phyloP scores from a whole-genome alignment of 2,888 invertebrate species.

The Melanostoma scalare region DNA sequence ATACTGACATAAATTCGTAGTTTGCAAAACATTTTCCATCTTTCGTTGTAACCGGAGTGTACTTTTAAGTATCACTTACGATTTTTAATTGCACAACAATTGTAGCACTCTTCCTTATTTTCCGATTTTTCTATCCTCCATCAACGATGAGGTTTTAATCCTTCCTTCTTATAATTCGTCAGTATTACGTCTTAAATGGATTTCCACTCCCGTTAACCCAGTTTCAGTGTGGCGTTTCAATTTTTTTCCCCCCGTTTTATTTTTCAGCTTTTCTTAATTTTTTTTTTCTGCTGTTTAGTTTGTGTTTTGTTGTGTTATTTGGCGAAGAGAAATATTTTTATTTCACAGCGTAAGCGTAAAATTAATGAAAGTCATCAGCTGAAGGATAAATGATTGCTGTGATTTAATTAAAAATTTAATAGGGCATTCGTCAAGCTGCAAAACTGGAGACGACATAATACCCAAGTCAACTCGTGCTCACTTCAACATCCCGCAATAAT shows the following conservation, averaged over 20 bases:
- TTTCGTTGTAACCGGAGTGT: constrained; percentile 8
- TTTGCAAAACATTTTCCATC: constrained; percentile 19
- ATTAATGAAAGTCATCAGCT: constrained; percentile 72
- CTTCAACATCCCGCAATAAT: background rate
- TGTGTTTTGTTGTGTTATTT: background rate
- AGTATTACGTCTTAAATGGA: constrained; percentile 50
- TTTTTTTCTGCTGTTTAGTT: background rate
- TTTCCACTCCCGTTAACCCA: constrained; percentile 61
- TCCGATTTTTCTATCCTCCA: background rate
- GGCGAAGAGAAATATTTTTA: constrained; percentile 22
- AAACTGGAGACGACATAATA: background rate
- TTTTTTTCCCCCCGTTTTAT: background rate
- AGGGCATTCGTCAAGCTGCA: constrained; percentile 64
- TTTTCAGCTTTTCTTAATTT: background rate
- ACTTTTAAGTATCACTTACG: constrained; percentile 39
- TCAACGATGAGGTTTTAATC: constrained; percentile 46
- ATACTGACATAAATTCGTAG: constrained; percentile 30
- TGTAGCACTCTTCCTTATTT: constrained; percentile 12
- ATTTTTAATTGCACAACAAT: constrained; percentile 71
- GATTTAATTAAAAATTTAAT: constrained; percentile 73
- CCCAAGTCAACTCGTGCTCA: background rate
- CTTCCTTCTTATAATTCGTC: constrained; percentile 63
- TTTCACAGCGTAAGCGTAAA: constrained; percentile 71
- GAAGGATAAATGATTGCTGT: constrained; percentile 71
- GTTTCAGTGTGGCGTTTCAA: constrained; percentile 42